Evolutionary conservation across 2,113 vertebrate species (phyloP), one percentile per base, ranked within the genome.

Genomic region (Heterotilapia buettikoferi): DNA sequence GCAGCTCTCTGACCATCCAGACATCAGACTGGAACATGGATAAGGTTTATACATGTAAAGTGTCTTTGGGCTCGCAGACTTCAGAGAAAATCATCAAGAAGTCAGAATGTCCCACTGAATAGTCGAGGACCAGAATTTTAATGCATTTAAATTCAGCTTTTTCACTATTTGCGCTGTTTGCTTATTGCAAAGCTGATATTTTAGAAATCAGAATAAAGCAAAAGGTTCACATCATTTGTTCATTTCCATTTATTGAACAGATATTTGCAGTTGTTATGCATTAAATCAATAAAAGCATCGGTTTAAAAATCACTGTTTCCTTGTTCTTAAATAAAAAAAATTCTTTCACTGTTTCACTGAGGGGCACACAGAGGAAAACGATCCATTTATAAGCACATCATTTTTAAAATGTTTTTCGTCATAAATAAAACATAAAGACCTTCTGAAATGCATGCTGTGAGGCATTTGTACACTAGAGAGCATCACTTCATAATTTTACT

Each of bases 61-160:
- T 61, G 57, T 18, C 57, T 61, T 61, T 31, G 26, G 57, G 57
- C 57, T 61, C 14, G 0, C 57, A 61, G 57, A 31, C 14, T 61
- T 61, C 26, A 31, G 57, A 93, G 90, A 86, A 92, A 87, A 80
- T 3, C 81, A 93, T 94, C 84, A 80, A 53, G 5, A 92, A 92
- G 84, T 92, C 93, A 6, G 18, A 54, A 4, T 95, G 94, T 83
- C n/a, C 18, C 40, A 26, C 71, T 87, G 78, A 61, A 31, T 26
- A 89, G 38, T 19, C 16, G 1, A 81, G 36, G 80, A 91, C 5
- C 81, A 80, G 24, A 82, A 31, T 8, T 5, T 90, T 81, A n/a
- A 47, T 3, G 1, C 76, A 8, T 86, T 89, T 81, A 24, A 45
- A 14, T 68, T 11, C 24, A 85, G 83, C 80, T 78, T 82, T 57